Evolutionary conservation across 2,888 invertebrate genomes (phyloP).

Genomic region (Unio delphinus): DNA sequence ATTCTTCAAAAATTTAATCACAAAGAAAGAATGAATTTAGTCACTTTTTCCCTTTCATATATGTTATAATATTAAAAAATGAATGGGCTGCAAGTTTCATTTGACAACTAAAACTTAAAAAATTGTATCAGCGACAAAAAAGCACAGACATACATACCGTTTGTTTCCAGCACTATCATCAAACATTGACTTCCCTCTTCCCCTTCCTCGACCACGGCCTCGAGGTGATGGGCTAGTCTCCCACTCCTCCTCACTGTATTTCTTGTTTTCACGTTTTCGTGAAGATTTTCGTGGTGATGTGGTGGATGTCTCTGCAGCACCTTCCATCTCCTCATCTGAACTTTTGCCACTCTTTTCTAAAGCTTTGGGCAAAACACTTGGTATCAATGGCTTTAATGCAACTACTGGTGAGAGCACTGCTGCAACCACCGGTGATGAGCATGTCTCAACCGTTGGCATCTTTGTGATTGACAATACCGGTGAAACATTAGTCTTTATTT

Average conservation of each 20-base stretch:
- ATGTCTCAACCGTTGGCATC: too few relatives aligned
- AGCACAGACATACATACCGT: too few relatives aligned
- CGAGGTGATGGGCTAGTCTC: constrained; percentile 16
- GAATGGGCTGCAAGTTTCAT: too few relatives aligned
- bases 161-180: not conserved
- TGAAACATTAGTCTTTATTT: not conserved
- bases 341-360: not conserved
- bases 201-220: constrained; percentile 20
- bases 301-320: not conserved
- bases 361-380: not conserved
- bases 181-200: constrained; percentile 6
- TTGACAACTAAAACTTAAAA: too few relatives aligned
- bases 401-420: not conserved
- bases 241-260: constrained; percentile 30
- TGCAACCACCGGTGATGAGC: too few relatives aligned
- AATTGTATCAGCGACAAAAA: too few relatives aligned
- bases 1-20: too few relatives aligned
- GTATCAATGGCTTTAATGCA: not conserved
- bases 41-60: too few relatives aligned
- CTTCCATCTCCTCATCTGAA: not conserved
- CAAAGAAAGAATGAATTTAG: too few relatives aligned
- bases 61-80: too few relatives aligned
- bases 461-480: too few relatives aligned
- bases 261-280: constrained; percentile 16
- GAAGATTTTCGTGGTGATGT: constrained; percentile 31